Base-by-base conservation (phyloP, 2,888 invertebrate species). In the Nyleta sp. region DNA sequence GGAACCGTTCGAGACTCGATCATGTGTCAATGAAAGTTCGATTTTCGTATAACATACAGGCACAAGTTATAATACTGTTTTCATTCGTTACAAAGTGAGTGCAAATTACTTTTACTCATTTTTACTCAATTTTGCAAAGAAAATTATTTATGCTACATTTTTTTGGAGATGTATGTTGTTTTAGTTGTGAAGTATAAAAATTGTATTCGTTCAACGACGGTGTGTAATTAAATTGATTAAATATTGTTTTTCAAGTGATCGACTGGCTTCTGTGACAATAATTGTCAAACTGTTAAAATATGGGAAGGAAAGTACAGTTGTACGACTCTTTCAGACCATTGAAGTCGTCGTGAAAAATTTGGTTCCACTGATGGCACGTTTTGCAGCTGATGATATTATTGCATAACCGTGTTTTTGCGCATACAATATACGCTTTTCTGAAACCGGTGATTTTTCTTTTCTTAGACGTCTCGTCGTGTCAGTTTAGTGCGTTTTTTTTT, bases 271-370 rank as follows among this genome's bases (percentile, higher is more conserved):
- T 53, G 53, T 53, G 11, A 53, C 33, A 53, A 53, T 53, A 53
- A 31, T 10, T 2, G 4, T 17, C 50, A 31, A 28, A 31, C 50
- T 50, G 50, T 50, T 50, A 50, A 50, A 50, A 50, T 50, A 50
- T 17, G 28, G n/a, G n/a, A n/a, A n/a, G n/a, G n/a, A n/a, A n/a
- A n/a, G n/a, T n/a, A n/a, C n/a, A n/a, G n/a, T n/a, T n/a, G n/a
- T n/a, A n/a, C n/a, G n/a, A n/a, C n/a, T n/a, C n/a, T n/a, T n/a
- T n/a, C n/a, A n/a, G n/a, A n/a, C n/a, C n/a, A n/a, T n/a, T n/a
- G n/a, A n/a, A n/a, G n/a, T n/a, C 20, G 44, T 20, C 15, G 17
- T 20, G 20, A 44, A 44, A 44, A n/a, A n/a, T 20, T 24, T 7
- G 24, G 24, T 24, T 24, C 24, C 4, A 24, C 7, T n/a, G n/a